Base-by-base conservation (phyloP, 2,888 invertebrate species). In the Operophtera brumata region DNA sequence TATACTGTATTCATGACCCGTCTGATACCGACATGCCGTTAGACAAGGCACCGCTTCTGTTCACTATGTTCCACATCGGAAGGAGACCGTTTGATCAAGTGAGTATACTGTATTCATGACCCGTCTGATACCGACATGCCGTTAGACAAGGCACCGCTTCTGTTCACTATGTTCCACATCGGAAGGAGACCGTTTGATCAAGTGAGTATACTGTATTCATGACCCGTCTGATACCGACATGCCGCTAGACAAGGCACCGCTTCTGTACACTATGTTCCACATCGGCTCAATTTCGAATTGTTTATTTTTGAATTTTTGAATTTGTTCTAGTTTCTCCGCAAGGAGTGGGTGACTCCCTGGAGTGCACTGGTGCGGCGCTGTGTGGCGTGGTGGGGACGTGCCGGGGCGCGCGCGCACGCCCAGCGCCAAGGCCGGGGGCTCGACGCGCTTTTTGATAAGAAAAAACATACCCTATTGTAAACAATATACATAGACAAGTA, bases 11-110 rank as follows among this genome's bases (percentile, higher is more conserved):
- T 70, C 64, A 80, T 58, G 78, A 88, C 12, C 34, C 69, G 0
- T 57, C 71, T 12, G 82, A 82, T 3, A 59, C 68, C 7, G 69
- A 80, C 36, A 68, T 83, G 53, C 71, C 82, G 0, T 40, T 86
- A 50, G 76, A 82, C 62, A 79, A 80, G 36, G 86, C 91, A 0
- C 92, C 93, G 0, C 81, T 96, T 9, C 80, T 95, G 0, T 93
- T 94, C 71, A 92, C 92, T 6, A 96, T 96, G 95, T 96, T 96
- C 71, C 94, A 94, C 70, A 95, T 96, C 54, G 95, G 95, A 9
- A 90, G 93, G 57, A 86, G 90, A 12, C 92, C 93, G 0, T 96
- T 96, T 74, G 96, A 96, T 83, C 94, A 95, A 91, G 95, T 95
- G 69, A 54, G 58, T 49, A 39, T 20, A 25, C n/a, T n/a, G n/a